Conservation (phyloP, 92 coral and sea anemone genomes). For the Porites rus region DNA sequence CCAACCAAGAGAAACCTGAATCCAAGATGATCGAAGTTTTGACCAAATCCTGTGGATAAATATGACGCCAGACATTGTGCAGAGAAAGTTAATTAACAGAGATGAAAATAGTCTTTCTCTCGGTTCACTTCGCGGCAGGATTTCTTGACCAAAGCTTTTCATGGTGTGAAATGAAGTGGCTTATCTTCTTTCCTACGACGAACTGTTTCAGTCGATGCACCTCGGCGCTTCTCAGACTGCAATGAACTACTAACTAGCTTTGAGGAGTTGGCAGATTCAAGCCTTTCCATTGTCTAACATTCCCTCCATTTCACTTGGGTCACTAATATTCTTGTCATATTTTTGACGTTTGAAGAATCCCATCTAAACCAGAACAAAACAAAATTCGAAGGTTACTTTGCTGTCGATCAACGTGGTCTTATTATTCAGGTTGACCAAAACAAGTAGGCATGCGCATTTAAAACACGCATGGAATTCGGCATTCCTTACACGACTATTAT, state of each 20-base stretch:
- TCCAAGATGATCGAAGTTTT: neutral
- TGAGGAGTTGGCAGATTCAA: neutral
- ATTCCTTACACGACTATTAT: no score
- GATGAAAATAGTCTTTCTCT: neutral
- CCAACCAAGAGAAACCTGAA: neutral
- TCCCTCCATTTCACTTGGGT: conserved; percentile 66
- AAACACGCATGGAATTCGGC: no score
- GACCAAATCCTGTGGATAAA: neutral
- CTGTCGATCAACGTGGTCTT: neutral
- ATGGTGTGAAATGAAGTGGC: neutral
- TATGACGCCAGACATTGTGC: neutral
- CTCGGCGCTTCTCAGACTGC: neutral
- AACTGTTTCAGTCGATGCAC: neutral
- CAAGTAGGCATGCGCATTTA: no score
- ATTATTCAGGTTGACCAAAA: no score
- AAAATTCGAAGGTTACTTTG: neutral
- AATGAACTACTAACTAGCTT: neutral
- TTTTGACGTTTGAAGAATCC: conserved; percentile 95
- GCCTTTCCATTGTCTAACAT: conserved; percentile 57
- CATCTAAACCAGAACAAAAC: conserved; percentile 55
- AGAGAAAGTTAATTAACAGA: neutral
- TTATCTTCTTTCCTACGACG: neutral
- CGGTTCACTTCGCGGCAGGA: neutral
- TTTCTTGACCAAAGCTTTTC: neutral
- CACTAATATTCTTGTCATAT: conserved; percentile 79